Percentiles rank a stretch among this genome's conserved stretches.
These are phyloP conservation scores for Pampus argenteus DNA, from an alignment of 2,797 vertebrate species.

Conservation along the genomic window DNA sequence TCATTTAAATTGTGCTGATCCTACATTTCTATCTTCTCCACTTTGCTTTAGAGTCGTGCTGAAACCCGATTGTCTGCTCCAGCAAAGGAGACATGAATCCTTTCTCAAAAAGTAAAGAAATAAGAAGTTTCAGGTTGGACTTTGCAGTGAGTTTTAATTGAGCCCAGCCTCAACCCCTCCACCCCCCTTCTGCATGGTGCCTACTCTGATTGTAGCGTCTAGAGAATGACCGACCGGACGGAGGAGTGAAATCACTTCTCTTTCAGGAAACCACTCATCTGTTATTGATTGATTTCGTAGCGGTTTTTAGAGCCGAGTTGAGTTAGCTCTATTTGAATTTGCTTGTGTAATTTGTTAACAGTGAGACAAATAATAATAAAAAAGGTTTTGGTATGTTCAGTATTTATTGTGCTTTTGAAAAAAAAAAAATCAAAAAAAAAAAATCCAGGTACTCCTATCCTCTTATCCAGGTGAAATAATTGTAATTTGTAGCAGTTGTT, in stretches of 20 bases:
- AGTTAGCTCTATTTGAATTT: conserved; percentile 61
- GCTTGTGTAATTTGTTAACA: conserved; percentile 61
- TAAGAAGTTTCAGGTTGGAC: conserved; percentile 19
- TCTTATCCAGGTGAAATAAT: conserved; percentile 87
- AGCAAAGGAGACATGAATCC: background rate
- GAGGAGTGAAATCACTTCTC: conserved; percentile 53
- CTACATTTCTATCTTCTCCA: conserved; percentile 1
- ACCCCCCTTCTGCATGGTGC: conserved; percentile 77
- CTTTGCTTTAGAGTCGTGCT: background rate
- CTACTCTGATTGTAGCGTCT: conserved; percentile 67
- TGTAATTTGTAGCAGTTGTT: conserved; percentile 85
- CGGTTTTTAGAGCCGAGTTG: conserved; percentile 40
- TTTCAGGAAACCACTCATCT: conserved; percentile 75
- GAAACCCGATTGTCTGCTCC: background rate
- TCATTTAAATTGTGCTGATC: background rate
- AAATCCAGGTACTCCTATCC: conserved; percentile 87
- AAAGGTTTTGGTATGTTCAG: conserved; percentile 63
- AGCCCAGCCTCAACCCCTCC: no score
- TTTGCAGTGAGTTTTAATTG: conserved; percentile 33
- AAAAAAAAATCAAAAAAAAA: conserved; percentile 49
- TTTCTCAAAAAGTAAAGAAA: background rate
- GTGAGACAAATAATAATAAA: conserved; percentile 57
- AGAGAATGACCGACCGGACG: conserved; percentile 55
- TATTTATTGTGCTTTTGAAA: conserved; percentile 76
- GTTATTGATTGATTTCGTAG: conserved; percentile 55